Evolutionary conservation across 2,113 vertebrate species (phyloP).

Genomic region (Microcebus ravelobensis): DNA sequence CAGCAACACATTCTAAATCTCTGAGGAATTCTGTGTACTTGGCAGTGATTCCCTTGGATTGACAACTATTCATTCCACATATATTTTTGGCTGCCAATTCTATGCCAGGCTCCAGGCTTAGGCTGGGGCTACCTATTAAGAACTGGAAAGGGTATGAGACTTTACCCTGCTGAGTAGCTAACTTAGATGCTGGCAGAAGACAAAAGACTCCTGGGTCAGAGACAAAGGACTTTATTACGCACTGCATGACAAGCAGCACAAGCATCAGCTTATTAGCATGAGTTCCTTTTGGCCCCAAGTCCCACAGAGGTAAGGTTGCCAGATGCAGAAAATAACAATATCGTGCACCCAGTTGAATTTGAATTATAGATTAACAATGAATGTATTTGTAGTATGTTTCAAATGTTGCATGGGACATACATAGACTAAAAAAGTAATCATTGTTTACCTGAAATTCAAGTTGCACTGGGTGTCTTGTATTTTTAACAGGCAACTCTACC

Average conservation of each 20-base stretch:
- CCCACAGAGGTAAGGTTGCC: background rate
- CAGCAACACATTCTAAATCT: background rate
- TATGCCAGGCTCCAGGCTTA: background rate
- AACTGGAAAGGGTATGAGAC: background rate
- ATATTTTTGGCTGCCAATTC: background rate
- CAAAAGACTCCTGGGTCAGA: background rate
- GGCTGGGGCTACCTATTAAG: background rate
- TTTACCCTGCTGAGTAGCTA: background rate
- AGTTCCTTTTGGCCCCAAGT: background rate
- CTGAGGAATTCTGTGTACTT: constrained; percentile 21
- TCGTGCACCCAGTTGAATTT: background rate
- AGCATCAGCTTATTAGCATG: background rate
- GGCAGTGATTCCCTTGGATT: background rate
- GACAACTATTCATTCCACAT: constrained; percentile 1
- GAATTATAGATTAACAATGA: constrained; percentile 34
- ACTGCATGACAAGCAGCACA: too few relatives aligned
- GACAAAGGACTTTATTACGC: background rate
- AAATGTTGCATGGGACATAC: background rate
- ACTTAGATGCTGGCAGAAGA: background rate
- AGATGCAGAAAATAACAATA: constrained; percentile 1
- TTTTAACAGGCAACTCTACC: background rate
- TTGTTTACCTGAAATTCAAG: background rate
- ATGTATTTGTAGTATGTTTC: background rate
- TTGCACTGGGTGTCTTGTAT: background rate
- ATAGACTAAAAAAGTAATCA: background rate